Evolutionary conservation across 2,888 invertebrate genomes (phyloP).

Genomic region (Nomada ruficornis): DNA sequence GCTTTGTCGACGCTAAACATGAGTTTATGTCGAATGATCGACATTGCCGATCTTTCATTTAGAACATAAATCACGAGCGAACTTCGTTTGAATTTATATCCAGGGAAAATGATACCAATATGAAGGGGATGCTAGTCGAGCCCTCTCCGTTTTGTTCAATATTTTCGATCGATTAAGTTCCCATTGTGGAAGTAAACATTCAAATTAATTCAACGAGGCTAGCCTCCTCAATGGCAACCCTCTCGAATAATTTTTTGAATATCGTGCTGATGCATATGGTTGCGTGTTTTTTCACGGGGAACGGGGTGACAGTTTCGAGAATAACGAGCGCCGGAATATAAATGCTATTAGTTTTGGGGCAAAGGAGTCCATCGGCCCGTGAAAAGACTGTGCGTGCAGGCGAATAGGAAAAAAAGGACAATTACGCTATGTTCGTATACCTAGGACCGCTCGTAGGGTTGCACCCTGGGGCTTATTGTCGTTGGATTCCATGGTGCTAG

Average conservation of each 20-base stretch:
- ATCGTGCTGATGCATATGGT: constrained; percentile 74
- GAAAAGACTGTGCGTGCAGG: constrained; percentile 73
- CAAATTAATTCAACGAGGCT: constrained; percentile 64
- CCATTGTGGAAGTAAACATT: constrained; percentile 28
- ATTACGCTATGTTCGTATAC: constrained; percentile 71
- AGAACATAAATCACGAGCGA: background rate
- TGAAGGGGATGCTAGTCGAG: background rate
- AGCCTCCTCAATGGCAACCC: constrained; percentile 8
- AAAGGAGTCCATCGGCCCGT: constrained; percentile 81
- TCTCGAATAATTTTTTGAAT: constrained; percentile 19
- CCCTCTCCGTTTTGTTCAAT: constrained; percentile 53
- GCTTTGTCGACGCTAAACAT: constrained; percentile 17
- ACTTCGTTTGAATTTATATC: background rate
- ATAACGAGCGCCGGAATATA: constrained; percentile 73
- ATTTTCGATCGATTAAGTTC: constrained; percentile 67
- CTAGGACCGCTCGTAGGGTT: constrained; percentile 70
- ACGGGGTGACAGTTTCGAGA: constrained; percentile 60
- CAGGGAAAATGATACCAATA: background rate
- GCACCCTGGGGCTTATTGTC: constrained; percentile 79
- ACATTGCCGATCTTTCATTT: background rate
- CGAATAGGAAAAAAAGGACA: constrained; percentile 61
- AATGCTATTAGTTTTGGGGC: constrained; percentile 80
- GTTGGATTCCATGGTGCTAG: constrained; percentile 63
- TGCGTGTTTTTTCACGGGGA: constrained; percentile 27
- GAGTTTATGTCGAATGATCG: background rate